Evolutionary conservation across 2,888 invertebrate genomes (phyloP), one percentile per base, ranked within the genome.

Genomic region (Creontiades dilutus): DNA sequence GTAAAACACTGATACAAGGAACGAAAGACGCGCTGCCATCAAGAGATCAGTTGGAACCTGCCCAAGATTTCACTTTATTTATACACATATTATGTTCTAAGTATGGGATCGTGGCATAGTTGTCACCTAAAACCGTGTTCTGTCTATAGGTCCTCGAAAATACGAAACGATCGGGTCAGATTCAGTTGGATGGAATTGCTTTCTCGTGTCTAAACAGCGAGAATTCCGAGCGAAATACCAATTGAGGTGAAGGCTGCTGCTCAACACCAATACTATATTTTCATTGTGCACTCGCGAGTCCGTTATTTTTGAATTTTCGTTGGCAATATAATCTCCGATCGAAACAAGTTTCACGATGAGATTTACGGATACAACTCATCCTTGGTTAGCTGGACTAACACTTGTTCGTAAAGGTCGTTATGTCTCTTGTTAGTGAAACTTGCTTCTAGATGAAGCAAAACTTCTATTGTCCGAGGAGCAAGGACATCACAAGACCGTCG

Each of bases 1-100:
- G 13, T 78, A 28, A 78, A 78, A 78, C 78, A 78, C 47, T 46
- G 78, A 78, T 78, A 78, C 78, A 47, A 47, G 37, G 78, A 78
- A 19, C 78, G n/a, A 46, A 47, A 78, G 47, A 47, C 47, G 46
- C 14, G n/a, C 19, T 5, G 78, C 78, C 78, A 78, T 78, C 78
- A 46, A 46, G 47, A 78, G 78, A 78, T 78, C 78, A 78, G 78
- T 47, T 78, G 78, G 78, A 78, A 19, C 14, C 46, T 16, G 16
- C 12, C 78, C 78, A 78, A 78, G 46, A 78, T 78, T 78, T 78
- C 78, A 46, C 37, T 78, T 78, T 78, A 78, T 78, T 78, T 78
- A 78, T 78, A 78, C 78, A 16, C 78, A 19, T 46, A 78, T 78
- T 78, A 78, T 78, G 78, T 78, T 78, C 78, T 78, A 78, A 47